Percentiles rank a stretch among this genome's conserved stretches.
phyloP scores from a whole-genome alignment of 2,113 vertebrate genomes.

The Notothenia rossii region DNA sequence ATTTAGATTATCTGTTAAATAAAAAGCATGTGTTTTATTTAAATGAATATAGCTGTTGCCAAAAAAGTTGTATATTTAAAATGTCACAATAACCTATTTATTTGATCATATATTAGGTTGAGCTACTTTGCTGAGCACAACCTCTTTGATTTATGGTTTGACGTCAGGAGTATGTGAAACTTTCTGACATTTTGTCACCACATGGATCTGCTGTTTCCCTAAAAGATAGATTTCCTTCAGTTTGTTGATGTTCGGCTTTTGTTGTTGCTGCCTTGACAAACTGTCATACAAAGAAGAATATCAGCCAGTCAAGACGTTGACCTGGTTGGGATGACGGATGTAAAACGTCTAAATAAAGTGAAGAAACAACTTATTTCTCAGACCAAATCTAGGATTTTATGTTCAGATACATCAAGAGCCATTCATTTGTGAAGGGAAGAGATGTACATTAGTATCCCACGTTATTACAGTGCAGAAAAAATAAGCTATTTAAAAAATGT shows the following conservation, averaged over 20 bases:
- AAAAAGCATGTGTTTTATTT: slow-evolving; percentile 11
- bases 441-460: not conserved
- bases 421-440: not conserved
- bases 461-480: not conserved
- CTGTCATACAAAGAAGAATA: slow-evolving; percentile 36
- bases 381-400: not conserved
- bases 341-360: slow-evolving; percentile 19
- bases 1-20: slow-evolving; percentile 3
- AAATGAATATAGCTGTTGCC: not conserved
- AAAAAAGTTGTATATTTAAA: slow-evolving; percentile 54
- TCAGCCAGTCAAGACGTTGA: slow-evolving; percentile 31
- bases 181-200: slow-evolving; percentile 20
- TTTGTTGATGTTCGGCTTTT: slow-evolving; percentile 34
- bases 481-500: not conserved
- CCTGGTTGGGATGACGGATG: slow-evolving; percentile 63
- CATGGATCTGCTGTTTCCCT: slow-evolving; percentile 16
- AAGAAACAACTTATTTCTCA: not conserved
- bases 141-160: slow-evolving; percentile 45
- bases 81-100: slow-evolving; percentile 57
- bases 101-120: slow-evolving; percentile 67
- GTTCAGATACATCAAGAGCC: not conserved
- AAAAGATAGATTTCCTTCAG: slow-evolving; percentile 18
- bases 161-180: slow-evolving; percentile 19
- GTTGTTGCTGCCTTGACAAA: slow-evolving; percentile 36
- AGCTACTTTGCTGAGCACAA: slow-evolving; percentile 30